Percentiles rank a stretch among this genome's conserved stretches.
Conservation (phyloP, 2,113 vertebrate genomes). For the Thymallus thymallus region DNA sequence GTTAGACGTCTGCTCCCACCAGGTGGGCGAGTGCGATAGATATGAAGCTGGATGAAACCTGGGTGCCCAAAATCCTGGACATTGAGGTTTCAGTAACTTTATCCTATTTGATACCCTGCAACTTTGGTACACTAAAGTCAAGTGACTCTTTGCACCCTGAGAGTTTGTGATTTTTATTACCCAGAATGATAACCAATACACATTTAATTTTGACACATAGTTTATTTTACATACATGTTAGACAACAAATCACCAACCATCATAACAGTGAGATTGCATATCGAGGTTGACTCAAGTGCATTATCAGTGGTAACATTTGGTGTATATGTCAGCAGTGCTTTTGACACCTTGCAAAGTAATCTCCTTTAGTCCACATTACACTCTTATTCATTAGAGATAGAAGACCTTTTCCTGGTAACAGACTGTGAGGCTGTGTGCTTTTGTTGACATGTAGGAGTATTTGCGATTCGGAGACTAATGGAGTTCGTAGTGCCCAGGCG, state of each 20-base stretch:
- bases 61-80: no score
- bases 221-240: neutral
- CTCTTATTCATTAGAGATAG: no score
- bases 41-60: neutral
- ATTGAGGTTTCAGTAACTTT: neutral
- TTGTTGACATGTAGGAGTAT: no score
- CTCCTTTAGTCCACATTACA: no score
- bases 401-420: rapidly evolving
- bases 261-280: neutral
- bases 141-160: neutral
- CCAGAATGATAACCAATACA: neutral
- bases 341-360: no score
- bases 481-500: no score
- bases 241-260: neutral
- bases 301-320: no score
- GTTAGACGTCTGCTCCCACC: neutral
- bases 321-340: no score
- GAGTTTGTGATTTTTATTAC: neutral
- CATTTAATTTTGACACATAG: neutral
- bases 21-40: neutral
- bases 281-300: no score
- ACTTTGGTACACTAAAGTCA: neutral
- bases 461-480: no score
- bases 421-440: rapidly evolving
- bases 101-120: neutral